Evolutionary conservation across 1,140 invertebrate genomes (phyloP).

Genomic region (Musca vetustissima): DNA sequence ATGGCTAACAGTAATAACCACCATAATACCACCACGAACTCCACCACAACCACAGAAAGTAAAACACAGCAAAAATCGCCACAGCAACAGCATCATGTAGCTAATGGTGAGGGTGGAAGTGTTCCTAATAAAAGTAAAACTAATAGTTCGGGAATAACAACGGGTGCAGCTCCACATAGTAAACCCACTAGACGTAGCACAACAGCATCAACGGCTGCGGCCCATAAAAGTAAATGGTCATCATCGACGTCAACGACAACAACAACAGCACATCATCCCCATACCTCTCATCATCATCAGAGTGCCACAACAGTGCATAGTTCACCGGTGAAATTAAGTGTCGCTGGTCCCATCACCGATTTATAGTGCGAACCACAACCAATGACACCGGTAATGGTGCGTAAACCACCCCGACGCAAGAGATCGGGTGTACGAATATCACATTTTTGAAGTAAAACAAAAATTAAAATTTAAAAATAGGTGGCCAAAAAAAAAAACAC

Average conservation of each 20-base stretch:
- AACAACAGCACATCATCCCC: not conserved
- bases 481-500: not conserved
- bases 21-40: not conserved
- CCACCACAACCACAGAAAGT: slow-evolving; percentile 14
- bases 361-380: slow-evolving; percentile 51
- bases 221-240: slow-evolving; percentile 2
- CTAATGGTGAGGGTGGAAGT: slow-evolving; percentile 28
- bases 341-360: slow-evolving; percentile 50
- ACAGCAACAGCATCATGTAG: slow-evolving; percentile 14
- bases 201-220: not conserved
- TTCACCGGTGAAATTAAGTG: slow-evolving; percentile 29
- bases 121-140: not conserved
- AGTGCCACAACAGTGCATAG: slow-evolving; percentile 29
- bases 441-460: slow-evolving; percentile 16
- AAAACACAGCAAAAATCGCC: no score
- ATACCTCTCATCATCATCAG: slow-evolving; percentile 1
- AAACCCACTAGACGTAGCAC: not conserved
- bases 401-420: not conserved
- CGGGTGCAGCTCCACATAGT: not conserved
- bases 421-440: slow-evolving; percentile 10
- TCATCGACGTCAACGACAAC: slow-evolving; percentile 21
- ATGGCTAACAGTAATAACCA: not conserved
- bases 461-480: not conserved
- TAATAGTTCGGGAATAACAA: not conserved
- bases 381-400: not conserved